phyloP scores from a whole-genome alignment of 1,140 invertebrate genomes.

The Drosophila nebulosa region DNA sequence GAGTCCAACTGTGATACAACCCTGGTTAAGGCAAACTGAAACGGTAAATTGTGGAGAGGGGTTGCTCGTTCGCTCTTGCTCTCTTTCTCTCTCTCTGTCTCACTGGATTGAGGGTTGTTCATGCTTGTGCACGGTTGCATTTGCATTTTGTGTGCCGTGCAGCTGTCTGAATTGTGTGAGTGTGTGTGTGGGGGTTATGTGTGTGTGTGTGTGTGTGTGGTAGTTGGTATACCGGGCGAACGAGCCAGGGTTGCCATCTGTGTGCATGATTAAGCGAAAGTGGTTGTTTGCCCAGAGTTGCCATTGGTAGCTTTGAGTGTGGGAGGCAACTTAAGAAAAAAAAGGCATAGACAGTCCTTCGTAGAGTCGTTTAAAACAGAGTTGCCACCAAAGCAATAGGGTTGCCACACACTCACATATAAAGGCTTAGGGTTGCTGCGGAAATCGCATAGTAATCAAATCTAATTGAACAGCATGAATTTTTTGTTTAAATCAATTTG shows the following conservation, averaged over 20 bases:
- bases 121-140: conserved; percentile 63
- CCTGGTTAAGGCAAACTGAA: conserved; percentile 25
- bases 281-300: not conserved
- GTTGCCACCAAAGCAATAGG: no score
- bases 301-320: not conserved
- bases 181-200: conserved; percentile 8
- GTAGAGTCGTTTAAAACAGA: no score
- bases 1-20: conserved; percentile 11
- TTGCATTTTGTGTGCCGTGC: conserved; percentile 4
- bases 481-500: conserved; percentile 32
- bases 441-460: not conserved
- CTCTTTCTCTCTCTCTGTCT: not conserved
- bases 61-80: not conserved
- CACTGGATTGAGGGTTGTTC: conserved; percentile 38
- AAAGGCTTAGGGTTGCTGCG: not conserved
- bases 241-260: conserved; percentile 39
- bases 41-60: conserved; percentile 4
- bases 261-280: not conserved
- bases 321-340: no score
- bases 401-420: no score
- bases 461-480: conserved; percentile 1
- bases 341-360: no score
- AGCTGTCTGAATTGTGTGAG: conserved; percentile 14
- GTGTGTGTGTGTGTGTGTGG: not conserved
- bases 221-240: conserved; percentile 34